These are phyloP conservation scores for Oligia latruncula DNA, from an alignment of 2,888 invertebrate species.

Conservation along the genomic window DNA sequence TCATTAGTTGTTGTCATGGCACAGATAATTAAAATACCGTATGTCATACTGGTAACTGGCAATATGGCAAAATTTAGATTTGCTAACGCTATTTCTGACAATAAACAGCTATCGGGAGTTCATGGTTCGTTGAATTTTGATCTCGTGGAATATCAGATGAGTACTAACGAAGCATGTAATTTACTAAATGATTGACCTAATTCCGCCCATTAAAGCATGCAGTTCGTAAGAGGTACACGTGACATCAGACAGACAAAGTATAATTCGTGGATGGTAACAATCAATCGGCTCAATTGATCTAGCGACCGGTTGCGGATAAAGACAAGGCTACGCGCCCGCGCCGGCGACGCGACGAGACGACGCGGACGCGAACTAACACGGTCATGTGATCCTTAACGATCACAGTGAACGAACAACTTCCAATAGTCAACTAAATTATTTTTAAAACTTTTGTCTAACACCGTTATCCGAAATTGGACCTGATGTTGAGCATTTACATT, in stretches of 20 bases:
- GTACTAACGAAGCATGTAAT: conserved; percentile 59
- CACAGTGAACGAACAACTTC: conserved; percentile 55
- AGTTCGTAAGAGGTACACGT: conserved; percentile 61
- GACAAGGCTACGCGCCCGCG: conserved; percentile 66
- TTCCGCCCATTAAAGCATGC: conserved; percentile 68
- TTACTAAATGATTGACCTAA: conserved; percentile 70
- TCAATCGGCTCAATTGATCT: conserved; percentile 73
- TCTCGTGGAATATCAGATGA: conserved; percentile 29
- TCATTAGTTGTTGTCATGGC: conserved; percentile 54
- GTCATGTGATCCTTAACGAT: conserved; percentile 69
- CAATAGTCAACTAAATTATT: conserved; percentile 48
- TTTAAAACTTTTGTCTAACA: conserved; percentile 53
- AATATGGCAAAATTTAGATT: conserved; percentile 29
- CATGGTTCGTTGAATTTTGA: conserved; percentile 45
- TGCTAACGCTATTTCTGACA: conserved; percentile 23
- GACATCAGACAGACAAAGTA: conserved; percentile 70
- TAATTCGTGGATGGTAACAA: conserved; percentile 73
- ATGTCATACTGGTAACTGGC: conserved; percentile 2
- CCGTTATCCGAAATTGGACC: conserved; percentile 63
- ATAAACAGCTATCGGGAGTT: conserved; percentile 18
- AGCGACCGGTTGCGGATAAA: conserved; percentile 66
- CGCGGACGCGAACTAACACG: conserved; percentile 44
- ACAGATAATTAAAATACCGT: conserved; percentile 36
- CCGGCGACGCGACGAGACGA: conserved; percentile 40
- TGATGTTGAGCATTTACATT: conserved; percentile 35